phyloP scores from a whole-genome alignment of 2,888 invertebrate genomes.

The Hirtodrosophila duncani region DNA sequence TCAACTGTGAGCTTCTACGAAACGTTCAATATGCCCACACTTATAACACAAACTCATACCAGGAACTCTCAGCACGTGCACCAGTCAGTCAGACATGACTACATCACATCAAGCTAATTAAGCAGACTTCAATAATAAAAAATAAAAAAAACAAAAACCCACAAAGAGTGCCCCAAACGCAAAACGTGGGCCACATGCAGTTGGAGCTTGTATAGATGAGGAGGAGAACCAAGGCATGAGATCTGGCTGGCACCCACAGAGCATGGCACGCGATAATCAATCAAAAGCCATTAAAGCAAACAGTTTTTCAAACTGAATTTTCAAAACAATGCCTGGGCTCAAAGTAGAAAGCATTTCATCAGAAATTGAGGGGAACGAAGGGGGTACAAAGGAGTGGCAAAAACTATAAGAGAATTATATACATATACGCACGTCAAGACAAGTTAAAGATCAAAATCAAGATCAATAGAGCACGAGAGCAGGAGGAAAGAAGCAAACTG shows the following conservation, averaged over 20 bases:
- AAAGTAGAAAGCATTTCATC: conserved; percentile 74
- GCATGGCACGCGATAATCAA: conserved; percentile 73
- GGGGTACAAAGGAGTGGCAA: conserved; percentile 63
- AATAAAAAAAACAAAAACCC: conserved; percentile 25
- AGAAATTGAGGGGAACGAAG: conserved; percentile 37
- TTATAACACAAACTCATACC: conserved; percentile 32
- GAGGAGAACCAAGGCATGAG: conserved; percentile 27
- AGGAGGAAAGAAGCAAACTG: not conserved
- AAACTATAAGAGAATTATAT: conserved; percentile 22
- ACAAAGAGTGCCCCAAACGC: conserved; percentile 42
- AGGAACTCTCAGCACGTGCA: conserved; percentile 64
- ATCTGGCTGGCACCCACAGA: conserved; percentile 59
- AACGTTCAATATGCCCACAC: conserved; percentile 43
- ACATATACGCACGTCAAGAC: conserved; percentile 51
- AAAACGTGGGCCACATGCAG: conserved; percentile 67
- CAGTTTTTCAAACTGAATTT: conserved; percentile 47
- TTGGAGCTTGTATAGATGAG: conserved; percentile 44
- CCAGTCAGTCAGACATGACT: conserved; percentile 18
- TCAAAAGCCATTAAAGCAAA: conserved; percentile 73
- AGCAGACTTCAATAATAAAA: conserved; percentile 65
- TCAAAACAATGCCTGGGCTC: conserved; percentile 55
- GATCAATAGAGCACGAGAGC: conserved; percentile 48
- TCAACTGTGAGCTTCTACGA: conserved; percentile 48
- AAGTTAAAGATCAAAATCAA: conserved; percentile 73
- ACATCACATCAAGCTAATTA: conserved; percentile 60